Base-by-base conservation (phyloP, 2,888 invertebrate species). In the Ochlodes sylvanus region DNA sequence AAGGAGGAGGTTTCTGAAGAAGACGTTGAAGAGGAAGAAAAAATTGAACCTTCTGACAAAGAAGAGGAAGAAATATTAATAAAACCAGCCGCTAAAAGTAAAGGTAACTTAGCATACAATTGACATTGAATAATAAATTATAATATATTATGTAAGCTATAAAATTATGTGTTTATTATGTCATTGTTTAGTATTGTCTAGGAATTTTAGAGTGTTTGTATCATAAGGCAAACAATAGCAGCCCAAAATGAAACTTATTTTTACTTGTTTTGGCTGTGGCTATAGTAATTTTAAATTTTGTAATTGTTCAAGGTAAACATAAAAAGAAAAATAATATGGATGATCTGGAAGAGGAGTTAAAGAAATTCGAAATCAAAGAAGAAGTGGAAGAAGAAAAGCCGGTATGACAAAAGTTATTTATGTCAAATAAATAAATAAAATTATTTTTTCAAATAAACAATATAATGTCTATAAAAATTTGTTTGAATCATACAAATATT, bases 281-380 rank as follows among this genome's bases (percentile, higher is more conserved):
- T n/a, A 27, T 27, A 34, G 7, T 34, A 38, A 10, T 38, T 38
- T 38, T 38, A 38, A 38, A 38, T 10, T 9, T 52, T 52, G 2
- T 14, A 9, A 5, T 61, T 52, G 17, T 56, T 78, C 79, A 19
- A 92, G 92, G 84, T 69, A 92, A 91, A 78, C 81, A 86, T 70
- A 91, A 86, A 81, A 89, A 86, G 81, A 87, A 84, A 82, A 89
- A 90, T 62, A 89, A 90, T 54, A 86, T 90, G 71, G 90, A 92
- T 73, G 91, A 92, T 72, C 80, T 93, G 64, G 93, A 92, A 75
- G 89, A 92, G 63, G 93, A 92, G 73, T 77, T 92, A 65, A 92
- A 90, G 75, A 90, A 90, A 74, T 88, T 91, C 71, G 90, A 90
- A 79, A 83, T 93, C 0, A 92, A 92, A 71, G 81, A 82, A 65